These are phyloP conservation scores for Parazoanthus swiftii DNA, from an alignment of 92 coral and sea anemone species.

Conservation along the genomic window DNA sequence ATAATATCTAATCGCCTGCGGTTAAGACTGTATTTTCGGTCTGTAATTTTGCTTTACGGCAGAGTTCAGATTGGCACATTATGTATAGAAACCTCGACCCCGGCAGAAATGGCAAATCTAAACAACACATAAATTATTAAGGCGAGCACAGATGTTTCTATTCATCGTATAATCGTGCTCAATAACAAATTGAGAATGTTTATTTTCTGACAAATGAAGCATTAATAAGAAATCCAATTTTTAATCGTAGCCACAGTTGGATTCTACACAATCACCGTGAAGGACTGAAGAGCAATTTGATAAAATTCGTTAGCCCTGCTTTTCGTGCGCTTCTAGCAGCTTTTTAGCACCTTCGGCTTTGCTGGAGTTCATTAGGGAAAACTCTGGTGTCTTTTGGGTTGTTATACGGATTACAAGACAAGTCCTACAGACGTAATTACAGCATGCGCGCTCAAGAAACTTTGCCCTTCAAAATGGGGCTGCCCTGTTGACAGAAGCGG, in stretches of 20 bases:
- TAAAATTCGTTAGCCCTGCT: neutral
- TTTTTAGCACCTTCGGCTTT: conserved; percentile 31
- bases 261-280: neutral
- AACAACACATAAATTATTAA: conserved; percentile 81
- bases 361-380: conserved; percentile 19
- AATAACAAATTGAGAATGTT: conserved; percentile 48
- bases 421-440: conserved; percentile 16
- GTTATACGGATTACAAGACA: neutral
- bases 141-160: conserved; percentile 67
- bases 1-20: conserved; percentile 36
- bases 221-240: neutral
- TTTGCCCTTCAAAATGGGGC: neutral
- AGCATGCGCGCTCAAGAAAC: neutral
- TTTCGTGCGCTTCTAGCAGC: conserved; percentile 30
- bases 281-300: neutral
- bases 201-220: conserved; percentile 23
- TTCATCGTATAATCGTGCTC: conserved; percentile 62
- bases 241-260: conserved; percentile 15
- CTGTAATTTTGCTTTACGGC: conserved; percentile 24
- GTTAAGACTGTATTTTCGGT: conserved; percentile 16
- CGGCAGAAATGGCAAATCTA: conserved; percentile 34
- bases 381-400: conserved; percentile 34
- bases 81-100: conserved; percentile 29
- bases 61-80: conserved; percentile 13
- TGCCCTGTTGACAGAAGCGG: conserved; percentile 20